A percentile compares a stretch with the other conserved stretches of the same genome.
Conservation (phyloP, 2,113 vertebrate species). For the Anolis carolinensis region DNA sequence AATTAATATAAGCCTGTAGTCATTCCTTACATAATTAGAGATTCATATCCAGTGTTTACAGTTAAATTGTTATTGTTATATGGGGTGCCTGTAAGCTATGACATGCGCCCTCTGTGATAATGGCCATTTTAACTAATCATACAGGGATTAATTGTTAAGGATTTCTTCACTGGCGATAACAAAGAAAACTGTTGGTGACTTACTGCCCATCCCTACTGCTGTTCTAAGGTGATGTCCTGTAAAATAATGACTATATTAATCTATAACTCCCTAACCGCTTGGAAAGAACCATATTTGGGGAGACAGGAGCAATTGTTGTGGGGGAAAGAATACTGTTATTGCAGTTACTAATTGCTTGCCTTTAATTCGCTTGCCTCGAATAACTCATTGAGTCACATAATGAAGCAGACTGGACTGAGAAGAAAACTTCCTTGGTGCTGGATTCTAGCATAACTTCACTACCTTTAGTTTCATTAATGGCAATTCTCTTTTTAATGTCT, state of each 20-base stretch:
- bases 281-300: too few relatives aligned
- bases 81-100: neutral
- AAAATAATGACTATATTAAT: neutral
- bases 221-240: neutral
- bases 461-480: neutral
- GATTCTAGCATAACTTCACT: neutral
- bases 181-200: neutral
- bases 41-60: neutral
- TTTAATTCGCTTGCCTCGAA: neutral
- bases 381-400: too few relatives aligned
- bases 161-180: neutral
- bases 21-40: neutral
- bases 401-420: neutral
- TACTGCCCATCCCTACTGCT: neutral
- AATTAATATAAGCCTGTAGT: neutral
- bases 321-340: neutral
- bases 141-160: neutral
- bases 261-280: neutral
- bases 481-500: neutral
- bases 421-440: neutral
- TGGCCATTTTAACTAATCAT: neutral
- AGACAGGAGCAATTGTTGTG: neutral
- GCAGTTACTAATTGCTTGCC: neutral
- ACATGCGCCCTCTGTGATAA: neutral
- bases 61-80: neutral